phyloP scores from a whole-genome alignment of 2,113 vertebrate species.

The Aspiorhynchus laticeps region DNA sequence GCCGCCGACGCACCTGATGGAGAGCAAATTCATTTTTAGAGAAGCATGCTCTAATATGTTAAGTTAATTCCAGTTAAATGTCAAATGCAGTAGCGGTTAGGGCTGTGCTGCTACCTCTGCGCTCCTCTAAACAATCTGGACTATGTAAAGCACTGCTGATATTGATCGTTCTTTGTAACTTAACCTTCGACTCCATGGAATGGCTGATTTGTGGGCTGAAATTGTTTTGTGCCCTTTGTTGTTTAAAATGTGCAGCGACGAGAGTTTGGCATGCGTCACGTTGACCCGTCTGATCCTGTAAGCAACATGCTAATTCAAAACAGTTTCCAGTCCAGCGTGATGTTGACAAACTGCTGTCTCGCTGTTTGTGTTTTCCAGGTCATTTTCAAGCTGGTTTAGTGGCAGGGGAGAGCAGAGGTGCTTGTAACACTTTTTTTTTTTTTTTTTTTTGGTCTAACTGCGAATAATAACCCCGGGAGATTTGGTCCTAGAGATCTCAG shows the following conservation, averaged over 20 bases:
- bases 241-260: not conserved
- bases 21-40: slow-evolving; percentile 75
- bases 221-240: slow-evolving; percentile 19
- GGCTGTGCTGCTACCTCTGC: slow-evolving; percentile 29
- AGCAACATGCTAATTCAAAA: not conserved
- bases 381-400: not conserved
- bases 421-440: not conserved
- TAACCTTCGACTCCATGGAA: slow-evolving; percentile 35
- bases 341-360: slow-evolving; percentile 17
- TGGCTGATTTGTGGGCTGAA: slow-evolving; percentile 56
- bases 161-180: slow-evolving; percentile 56
- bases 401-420: not conserved
- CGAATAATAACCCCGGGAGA: not conserved
- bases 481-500: not conserved
- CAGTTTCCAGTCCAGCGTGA: slow-evolving; percentile 7
- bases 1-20: slow-evolving; percentile 65
- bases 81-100: slow-evolving; percentile 66
- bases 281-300: not conserved
- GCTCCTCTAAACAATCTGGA: slow-evolving; percentile 58
- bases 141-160: slow-evolving; percentile 55
- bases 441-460: not conserved
- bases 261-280: not conserved
- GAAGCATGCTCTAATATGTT: slow-evolving; percentile 66
- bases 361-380: not conserved
- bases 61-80: slow-evolving; percentile 78